phyloP scores from a whole-genome alignment of 2,888 invertebrate species.

The Pandemis corylana region DNA sequence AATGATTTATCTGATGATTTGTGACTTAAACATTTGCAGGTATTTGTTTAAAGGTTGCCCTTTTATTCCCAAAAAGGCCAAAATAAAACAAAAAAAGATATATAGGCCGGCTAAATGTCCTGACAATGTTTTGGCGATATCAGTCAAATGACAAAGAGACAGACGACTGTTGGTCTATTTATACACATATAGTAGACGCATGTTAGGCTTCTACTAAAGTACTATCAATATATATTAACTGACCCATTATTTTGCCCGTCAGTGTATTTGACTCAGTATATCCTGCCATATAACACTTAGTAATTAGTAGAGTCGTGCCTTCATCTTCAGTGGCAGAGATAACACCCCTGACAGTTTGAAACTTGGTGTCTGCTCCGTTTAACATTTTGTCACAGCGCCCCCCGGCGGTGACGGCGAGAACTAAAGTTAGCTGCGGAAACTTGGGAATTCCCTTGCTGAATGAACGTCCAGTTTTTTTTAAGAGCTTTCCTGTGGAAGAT shows the following conservation, averaged over 20 bases:
- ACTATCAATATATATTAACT: too few relatives aligned
- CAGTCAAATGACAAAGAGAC: too few relatives aligned
- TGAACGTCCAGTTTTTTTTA: slow-evolving; percentile 17
- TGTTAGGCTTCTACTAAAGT: too few relatives aligned
- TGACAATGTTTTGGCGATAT: too few relatives aligned
- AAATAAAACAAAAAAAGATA: too few relatives aligned
- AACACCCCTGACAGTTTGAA: slow-evolving; percentile 32
- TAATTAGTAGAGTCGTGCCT: slow-evolving; percentile 25
- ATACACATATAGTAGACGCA: too few relatives aligned
- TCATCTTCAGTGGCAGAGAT: slow-evolving; percentile 26
- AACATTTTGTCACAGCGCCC: slow-evolving; percentile 38
- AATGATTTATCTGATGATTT: not conserved
- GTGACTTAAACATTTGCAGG: too few relatives aligned
- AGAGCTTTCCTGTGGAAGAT: not conserved
- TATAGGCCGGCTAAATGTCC: too few relatives aligned
- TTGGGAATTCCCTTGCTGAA: slow-evolving; percentile 27
- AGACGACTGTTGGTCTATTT: too few relatives aligned
- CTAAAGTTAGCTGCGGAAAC: slow-evolving; percentile 36
- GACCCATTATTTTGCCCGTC: too few relatives aligned
- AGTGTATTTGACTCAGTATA: slow-evolving; percentile 2
- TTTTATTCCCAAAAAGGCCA: too few relatives aligned
- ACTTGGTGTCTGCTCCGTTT: slow-evolving; percentile 22
- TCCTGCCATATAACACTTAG: slow-evolving; percentile 21
- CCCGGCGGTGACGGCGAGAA: slow-evolving; percentile 20
- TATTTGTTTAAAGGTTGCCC: too few relatives aligned